A percentile compares a stretch with the other conserved stretches of the same genome.
Evolutionary conservation across 2,797 vertebrate species (phyloP).

Genomic region (Pyrocephalus nanus): DNA sequence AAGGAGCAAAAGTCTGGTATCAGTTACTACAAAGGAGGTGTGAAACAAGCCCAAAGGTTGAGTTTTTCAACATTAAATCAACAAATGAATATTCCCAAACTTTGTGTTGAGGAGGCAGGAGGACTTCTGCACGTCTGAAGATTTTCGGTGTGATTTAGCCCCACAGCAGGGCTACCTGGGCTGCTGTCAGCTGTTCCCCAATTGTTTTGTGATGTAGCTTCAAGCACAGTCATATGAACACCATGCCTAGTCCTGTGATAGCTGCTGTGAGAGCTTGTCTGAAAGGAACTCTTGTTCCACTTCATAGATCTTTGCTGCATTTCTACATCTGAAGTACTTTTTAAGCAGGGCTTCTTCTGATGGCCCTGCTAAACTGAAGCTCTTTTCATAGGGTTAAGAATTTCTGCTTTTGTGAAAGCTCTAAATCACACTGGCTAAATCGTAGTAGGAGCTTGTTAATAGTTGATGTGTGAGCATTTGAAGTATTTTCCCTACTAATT

Average conservation of each 20-base stretch:
- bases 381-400: background rate
- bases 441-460: background rate
- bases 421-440: background rate
- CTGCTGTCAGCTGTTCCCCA: background rate
- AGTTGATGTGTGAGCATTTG: background rate
- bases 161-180: background rate
- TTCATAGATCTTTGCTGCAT: background rate
- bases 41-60: background rate
- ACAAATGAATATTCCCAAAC: background rate
- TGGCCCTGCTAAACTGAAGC: background rate
- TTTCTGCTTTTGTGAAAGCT: background rate
- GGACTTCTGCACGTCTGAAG: background rate
- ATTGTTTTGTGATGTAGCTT: background rate
- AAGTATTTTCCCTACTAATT: background rate
- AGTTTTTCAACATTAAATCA: background rate
- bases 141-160: background rate
- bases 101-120: background rate
- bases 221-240: slow-evolving; percentile 44
- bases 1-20: background rate
- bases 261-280: background rate
- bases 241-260: slow-evolving; percentile 46
- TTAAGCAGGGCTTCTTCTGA: background rate
- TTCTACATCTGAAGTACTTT: background rate
- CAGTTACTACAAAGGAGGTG: background rate
- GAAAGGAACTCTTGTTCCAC: slow-evolving; percentile 48